phyloP scores from a whole-genome alignment of 2,888 invertebrate species.

The Lasioglossum vierecki region DNA sequence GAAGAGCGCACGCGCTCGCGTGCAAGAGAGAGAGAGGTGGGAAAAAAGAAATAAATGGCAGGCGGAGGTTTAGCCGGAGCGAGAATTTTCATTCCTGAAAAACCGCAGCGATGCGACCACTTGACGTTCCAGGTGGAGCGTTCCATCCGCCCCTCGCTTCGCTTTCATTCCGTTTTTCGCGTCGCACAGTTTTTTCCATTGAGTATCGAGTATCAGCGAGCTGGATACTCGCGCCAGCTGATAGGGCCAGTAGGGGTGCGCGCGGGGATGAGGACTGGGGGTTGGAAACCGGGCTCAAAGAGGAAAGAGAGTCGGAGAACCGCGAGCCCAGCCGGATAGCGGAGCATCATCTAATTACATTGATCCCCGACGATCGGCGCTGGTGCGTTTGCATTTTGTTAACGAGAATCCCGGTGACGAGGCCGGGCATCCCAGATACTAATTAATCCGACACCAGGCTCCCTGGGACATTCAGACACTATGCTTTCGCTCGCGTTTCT shows the following conservation, averaged over 20 bases:
- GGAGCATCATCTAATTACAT: slow-evolving; percentile 41
- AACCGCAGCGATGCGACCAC: slow-evolving; percentile 35
- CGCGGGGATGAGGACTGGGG: background rate
- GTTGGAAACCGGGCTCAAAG: background rate
- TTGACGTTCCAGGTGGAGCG: slow-evolving; percentile 32
- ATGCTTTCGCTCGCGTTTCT: background rate
- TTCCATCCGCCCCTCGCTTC: background rate
- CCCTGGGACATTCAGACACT: background rate
- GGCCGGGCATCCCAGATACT: slow-evolving; percentile 1
- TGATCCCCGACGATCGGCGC: slow-evolving; percentile 29
- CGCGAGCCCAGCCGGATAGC: background rate
- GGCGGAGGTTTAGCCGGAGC: background rate
- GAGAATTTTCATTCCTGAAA: slow-evolving; percentile 43
- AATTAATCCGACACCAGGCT: slow-evolving; percentile 33
- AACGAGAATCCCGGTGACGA: slow-evolving; percentile 35
- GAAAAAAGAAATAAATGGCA: background rate
- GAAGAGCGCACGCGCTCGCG: fast-evolving
- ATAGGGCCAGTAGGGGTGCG: too few relatives aligned
- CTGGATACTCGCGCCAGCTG: background rate
- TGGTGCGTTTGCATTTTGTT: slow-evolving; percentile 25
- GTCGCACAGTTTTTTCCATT: background rate
- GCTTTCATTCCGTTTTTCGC: slow-evolving; percentile 37
- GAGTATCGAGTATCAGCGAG: background rate
- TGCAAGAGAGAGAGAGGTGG: background rate
- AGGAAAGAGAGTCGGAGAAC: background rate